phyloP scores from a whole-genome alignment of 2,113 vertebrate species.

The Sardina pilchardus region DNA sequence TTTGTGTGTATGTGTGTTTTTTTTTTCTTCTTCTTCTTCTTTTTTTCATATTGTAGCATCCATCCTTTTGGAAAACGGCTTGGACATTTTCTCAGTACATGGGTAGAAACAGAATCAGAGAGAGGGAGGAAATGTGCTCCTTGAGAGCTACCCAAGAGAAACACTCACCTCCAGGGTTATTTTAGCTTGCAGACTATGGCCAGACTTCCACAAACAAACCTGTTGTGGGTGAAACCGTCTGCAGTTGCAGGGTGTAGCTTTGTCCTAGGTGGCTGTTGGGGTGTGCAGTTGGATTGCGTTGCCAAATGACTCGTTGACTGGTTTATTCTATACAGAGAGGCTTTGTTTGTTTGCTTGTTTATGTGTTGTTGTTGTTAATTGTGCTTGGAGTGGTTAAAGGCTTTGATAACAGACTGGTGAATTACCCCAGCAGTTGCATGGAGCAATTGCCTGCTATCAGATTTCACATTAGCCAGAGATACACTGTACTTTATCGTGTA shows the following conservation, averaged over 20 bases:
- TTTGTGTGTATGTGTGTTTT: neutral
- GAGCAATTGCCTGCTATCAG: neutral
- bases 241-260: constrained; percentile 29
- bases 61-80: constrained; percentile 25
- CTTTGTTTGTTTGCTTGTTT: neutral
- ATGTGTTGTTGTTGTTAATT: constrained; percentile 42
- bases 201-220: constrained; percentile 30
- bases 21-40: too few species aligned
- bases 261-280: neutral
- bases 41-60: neutral
- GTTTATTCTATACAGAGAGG: constrained; percentile 15
- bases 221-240: constrained; percentile 26
- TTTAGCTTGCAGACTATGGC: constrained; percentile 38
- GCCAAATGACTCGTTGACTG: neutral
- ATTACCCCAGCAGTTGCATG: neutral
- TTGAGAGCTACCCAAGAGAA: constrained; percentile 45
- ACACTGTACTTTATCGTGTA: neutral
- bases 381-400: constrained; percentile 47
- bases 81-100: constrained; percentile 34
- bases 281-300: neutral
- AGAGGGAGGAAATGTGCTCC: constrained; percentile 34
- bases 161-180: constrained; percentile 40
- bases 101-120: constrained; percentile 24
- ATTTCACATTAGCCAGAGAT: neutral
- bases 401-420: constrained; percentile 45